Evolutionary conservation across 1,140 invertebrate genomes (phyloP), one percentile per base, ranked within the genome.

Genomic region (Caenorhabditis remanei): DNA sequence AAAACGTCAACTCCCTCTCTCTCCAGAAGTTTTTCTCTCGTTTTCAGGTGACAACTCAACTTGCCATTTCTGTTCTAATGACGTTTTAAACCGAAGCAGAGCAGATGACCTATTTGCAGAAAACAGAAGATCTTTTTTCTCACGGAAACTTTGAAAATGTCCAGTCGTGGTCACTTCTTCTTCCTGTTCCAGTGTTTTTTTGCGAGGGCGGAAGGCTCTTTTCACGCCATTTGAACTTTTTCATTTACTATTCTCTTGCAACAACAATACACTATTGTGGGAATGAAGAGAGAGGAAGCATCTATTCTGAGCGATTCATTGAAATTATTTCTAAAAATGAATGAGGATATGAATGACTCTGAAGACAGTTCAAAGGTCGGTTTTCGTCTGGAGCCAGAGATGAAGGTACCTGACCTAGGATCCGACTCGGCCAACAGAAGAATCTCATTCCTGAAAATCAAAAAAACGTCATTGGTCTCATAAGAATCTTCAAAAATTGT

Each of bases 151-250:
- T 50, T n/a, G 2, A 79, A 79, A 79, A 79, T 79, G 40, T 50
- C 14, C 40, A 79, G 50, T 53, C 3, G 24, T 41, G 24, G 63
- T 67, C 24, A 40, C 40, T 79, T 50, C 9, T 40, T 71, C 65
- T 46, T 46, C 40, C 14, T 71, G 65, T 71, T 71, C 65, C 65
- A 16, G 50, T 14, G 16, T 46, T 71, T 43, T 71, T 71, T 8
- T 71, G 40, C 40, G 65, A 71, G 65, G 65, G 65, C 41, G 65
- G 65, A 43, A 71, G 6, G 21, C 61, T 41, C 40, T 43, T 71
- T 71, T 71, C 65, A 71, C 65, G 65, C 65, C 40, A 71, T 71
- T 71, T 71, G 65, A 71, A 71, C 40, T 71, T 71, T 46, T 71
- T 40, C 11, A 71, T 71, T 79, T 50, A 79, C 19, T 79, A 79